Conservation (phyloP, 1,140 invertebrate species). For the Polypedilum pembai region DNA sequence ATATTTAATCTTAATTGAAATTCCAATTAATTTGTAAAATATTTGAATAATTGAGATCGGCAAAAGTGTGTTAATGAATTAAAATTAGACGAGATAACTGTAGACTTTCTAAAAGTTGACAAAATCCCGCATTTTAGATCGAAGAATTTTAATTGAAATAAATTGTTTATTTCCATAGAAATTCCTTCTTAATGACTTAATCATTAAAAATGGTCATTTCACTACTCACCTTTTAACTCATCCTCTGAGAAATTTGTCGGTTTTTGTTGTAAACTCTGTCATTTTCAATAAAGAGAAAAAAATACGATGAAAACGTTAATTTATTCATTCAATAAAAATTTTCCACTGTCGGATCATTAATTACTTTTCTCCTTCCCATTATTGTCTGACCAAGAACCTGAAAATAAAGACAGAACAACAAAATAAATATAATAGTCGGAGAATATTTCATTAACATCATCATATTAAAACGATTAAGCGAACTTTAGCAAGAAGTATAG, state of each 20-base stretch:
- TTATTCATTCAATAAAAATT: neutral
- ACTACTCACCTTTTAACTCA: neutral
- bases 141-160: neutral
- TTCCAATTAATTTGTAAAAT: too few relatives aligned
- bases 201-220: too few relatives aligned
- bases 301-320: neutral
- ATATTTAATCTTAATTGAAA: too few relatives aligned
- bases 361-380: slow-evolving; percentile 13
- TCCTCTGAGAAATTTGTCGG: neutral
- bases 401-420: neutral
- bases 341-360: neutral
- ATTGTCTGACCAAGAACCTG: neutral
- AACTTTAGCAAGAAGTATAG: too few relatives aligned
- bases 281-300: neutral
- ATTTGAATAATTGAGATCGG: neutral
- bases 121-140: neutral
- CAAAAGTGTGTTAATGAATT: neutral
- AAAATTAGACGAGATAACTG: neutral
- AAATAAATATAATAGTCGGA: neutral
- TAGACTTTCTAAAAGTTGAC: neutral
- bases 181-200: neutral
- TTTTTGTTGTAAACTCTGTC: neutral
- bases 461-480: too few relatives aligned
- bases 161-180: neutral
- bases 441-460: too few relatives aligned